These are phyloP conservation scores for Aproaerema taeniolella DNA, from an alignment of 2,888 invertebrate genomes.

Conservation along the genomic window DNA sequence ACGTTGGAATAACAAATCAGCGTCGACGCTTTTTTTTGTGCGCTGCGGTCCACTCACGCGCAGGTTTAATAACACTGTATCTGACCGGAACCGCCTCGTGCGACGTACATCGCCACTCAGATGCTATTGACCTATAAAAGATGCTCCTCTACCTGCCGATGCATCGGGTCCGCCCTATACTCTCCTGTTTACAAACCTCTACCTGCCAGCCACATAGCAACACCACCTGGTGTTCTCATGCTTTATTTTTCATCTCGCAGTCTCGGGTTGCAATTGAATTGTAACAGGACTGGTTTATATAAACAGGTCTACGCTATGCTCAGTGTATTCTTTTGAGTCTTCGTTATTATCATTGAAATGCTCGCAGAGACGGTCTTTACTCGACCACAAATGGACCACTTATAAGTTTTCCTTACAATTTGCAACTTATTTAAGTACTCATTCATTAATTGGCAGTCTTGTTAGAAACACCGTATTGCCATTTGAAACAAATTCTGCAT, in stretches of 20 bases:
- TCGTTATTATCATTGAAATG: conserved; percentile 7
- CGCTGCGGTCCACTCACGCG: conserved; percentile 25
- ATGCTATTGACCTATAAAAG: conserved; percentile 16
- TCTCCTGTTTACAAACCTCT: conserved; percentile 8
- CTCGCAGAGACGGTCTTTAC: too few relatives aligned
- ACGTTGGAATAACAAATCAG: conserved; percentile 51
- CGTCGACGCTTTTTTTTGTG: conserved; percentile 25
- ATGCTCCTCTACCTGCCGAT: conserved; percentile 7
- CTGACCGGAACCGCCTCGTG: conserved; percentile 11
- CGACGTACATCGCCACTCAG: conserved; percentile 7
- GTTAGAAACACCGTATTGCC: too few relatives aligned
- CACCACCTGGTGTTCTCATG: conserved; percentile 37
- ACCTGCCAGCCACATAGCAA: conserved; percentile 34
- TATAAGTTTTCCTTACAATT: too few relatives aligned
- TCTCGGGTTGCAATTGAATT: conserved; percentile 40
- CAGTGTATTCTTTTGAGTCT: background rate
- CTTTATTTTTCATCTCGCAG: conserved; percentile 37
- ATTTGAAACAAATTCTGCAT: too few relatives aligned
- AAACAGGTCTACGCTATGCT: conserved; percentile 31
- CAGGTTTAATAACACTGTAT: conserved; percentile 29
- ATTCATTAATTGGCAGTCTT: too few relatives aligned
- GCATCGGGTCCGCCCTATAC: conserved; percentile 4
- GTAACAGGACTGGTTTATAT: conserved; percentile 45
- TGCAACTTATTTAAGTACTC: too few relatives aligned
- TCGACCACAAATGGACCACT: too few relatives aligned